Evolutionary conservation across 2,888 invertebrate genomes (phyloP), one percentile per base, ranked within the genome.

Genomic region (Platycnemis pennipes): DNA sequence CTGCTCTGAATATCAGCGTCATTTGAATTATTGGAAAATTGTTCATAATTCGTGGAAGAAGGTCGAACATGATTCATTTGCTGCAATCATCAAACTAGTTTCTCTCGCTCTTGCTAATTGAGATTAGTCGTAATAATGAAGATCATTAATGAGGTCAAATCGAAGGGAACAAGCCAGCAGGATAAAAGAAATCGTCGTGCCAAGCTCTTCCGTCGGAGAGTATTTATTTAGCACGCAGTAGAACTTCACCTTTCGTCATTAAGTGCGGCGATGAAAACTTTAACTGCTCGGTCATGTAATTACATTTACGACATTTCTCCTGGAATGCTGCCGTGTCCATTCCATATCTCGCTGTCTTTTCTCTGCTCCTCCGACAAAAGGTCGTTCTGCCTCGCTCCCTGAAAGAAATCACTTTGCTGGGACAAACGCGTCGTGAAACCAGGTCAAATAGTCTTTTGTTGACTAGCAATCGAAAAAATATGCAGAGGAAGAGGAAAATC

Each of bases 101-200:
- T 37, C 37, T 16, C 49, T 37, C 31, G 37, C 77, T 1, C 13
- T 8, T 4, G 37, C 31, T 77, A 37, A 77, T 77, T 77, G 77
- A 77, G 31, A 11, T 2, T 31, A 31, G 37, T 13, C 77, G 37
- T 77, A 77, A 37, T 77, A 77, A 77, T 77, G 31, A 77, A 77
- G 37, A 77, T 37, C 77, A 31, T 63, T 37, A 77, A 77, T 77
- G 77, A 77, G 77, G 77, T 77, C 77, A 77, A 77, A 77, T 77
- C 77, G 77, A 77, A 37, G 77, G 77, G 77, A 77, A 77, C 37
- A 49, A 11, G 4, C 19, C 19, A 49, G 19, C 49, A 37, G 77
- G 11, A 37, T 77, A n/a, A 13, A 77, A 77, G 31, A 37, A 77
- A 37, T 77, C 77, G 13, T 31, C 5, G 63, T 26, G 63, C 49